A percentile compares a stretch with the other conserved stretches of the same genome.
phyloP scores from a whole-genome alignment of 2,888 invertebrate genomes.

The Vannuccia rotundouncinata region DNA sequence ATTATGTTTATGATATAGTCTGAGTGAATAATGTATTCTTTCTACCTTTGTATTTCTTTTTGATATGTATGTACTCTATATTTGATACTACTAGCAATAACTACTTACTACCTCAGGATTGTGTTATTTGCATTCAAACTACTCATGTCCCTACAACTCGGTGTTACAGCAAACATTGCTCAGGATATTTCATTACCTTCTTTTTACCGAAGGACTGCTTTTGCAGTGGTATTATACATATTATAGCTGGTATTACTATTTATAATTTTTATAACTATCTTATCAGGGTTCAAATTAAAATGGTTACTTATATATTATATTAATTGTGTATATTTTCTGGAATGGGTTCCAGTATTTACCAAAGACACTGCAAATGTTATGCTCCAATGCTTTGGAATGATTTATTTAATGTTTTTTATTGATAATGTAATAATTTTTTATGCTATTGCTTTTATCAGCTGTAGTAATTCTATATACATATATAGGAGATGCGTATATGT shows the following conservation, averaged over 20 bases:
- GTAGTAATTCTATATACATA: too few species aligned
- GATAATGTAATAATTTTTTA: background rate
- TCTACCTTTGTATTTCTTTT: background rate
- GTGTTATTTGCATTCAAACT: background rate
- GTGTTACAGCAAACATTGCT: background rate
- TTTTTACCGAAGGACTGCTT: background rate
- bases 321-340: background rate
- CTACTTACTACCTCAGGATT: background rate
- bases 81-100: background rate
- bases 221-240: background rate
- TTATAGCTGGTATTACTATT: background rate
- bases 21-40: background rate
- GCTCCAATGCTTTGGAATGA: background rate
- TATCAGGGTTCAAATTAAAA: too few species aligned
- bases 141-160: background rate
- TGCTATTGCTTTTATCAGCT: background rate
- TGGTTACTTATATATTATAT: background rate
- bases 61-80: background rate
- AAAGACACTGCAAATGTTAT: background rate
- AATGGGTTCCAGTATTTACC: background rate
- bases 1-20: background rate
- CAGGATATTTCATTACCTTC: background rate
- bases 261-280: background rate
- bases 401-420: background rate
- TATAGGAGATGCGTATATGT: too few species aligned